Evolutionary conservation across 2,797 vertebrate genomes (phyloP), one percentile per base, ranked within the genome.

Genomic region (Lophius americanus): DNA sequence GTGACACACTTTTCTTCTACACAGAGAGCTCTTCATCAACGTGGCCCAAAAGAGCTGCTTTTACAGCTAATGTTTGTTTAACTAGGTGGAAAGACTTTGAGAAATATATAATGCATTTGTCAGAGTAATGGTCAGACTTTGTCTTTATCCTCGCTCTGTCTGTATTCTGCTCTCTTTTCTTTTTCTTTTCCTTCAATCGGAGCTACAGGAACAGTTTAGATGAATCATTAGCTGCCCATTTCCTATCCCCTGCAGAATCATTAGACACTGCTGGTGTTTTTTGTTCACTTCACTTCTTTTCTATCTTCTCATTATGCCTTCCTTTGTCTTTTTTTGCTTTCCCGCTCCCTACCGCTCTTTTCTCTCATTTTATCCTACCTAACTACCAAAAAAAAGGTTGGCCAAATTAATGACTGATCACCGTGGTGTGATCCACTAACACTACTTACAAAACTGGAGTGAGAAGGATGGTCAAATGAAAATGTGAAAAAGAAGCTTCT

Each of bases 341-440:
- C 65, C 67, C 60, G 41, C 70, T 43, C 57, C 38, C 51, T 66
- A 39, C 54, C 36, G 70, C 48, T 64, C 44, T 63, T 51, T 46
- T 42, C 51, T 75, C 64, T 76, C 56, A 83, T 87, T 72, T 65
- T 61, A 51, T 68, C 53, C 56, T 67, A 64, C 46, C 52, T 73
- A 12, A 37, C 37, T 53, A 48, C 41, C 50, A 50, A 37, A 47
- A 56, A 64, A 90, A 85, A 83, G 95, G 92, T 92, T 94, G 92
- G 86, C 90, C 82, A 89, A 90, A 93, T 90, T 49, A 82, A 76
- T 73, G 47, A 85, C 90, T 79, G 88, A 23, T 23, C 91, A 92
- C 91, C 90, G 54, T 91, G 86, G 88, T 88, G 79, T 93, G 92
- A 95, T 94, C 90, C 93, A 92, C 93, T 89, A 93, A 91, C 90